Conservation (phyloP, 2,797 vertebrate species). For the Aselliscus stoliczkanus region DNA sequence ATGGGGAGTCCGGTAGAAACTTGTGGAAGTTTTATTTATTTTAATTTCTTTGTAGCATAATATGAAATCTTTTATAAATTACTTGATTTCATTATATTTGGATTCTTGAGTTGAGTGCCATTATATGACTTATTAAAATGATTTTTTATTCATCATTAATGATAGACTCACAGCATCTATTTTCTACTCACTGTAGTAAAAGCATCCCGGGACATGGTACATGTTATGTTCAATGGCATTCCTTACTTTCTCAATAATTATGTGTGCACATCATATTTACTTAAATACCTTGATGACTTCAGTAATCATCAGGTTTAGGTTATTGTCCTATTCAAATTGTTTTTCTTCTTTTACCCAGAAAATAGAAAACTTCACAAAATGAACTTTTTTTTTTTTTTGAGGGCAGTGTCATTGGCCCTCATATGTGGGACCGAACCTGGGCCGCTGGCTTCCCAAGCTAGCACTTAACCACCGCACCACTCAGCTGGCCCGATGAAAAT, state of each 20-base stretch:
- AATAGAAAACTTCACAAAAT: not conserved
- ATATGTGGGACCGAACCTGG: too few species aligned
- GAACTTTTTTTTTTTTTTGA: too few species aligned
- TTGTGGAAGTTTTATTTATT: not conserved
- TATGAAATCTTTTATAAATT: constrained; percentile 23
- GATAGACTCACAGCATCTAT: constrained; percentile 31
- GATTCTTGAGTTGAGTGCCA: not conserved
- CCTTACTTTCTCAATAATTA: constrained; percentile 57
- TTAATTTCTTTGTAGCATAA: not conserved
- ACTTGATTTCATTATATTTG: constrained; percentile 55
- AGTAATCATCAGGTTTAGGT: not conserved
- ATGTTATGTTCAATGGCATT: constrained; percentile 35
- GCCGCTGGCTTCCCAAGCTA: too few species aligned
- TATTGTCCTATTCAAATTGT: constrained; percentile 9
- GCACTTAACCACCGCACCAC: too few species aligned
- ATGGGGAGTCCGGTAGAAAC: not conserved
- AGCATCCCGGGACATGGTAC: constrained; percentile 38
- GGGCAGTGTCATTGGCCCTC: too few species aligned
- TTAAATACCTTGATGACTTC: constrained; percentile 36
- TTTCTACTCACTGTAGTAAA: constrained; percentile 18
- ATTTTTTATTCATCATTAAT: constrained; percentile 36
- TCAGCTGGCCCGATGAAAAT: too few species aligned
- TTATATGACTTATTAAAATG: constrained; percentile 28
- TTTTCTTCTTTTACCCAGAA: constrained; percentile 6
- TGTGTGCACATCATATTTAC: not conserved